These are phyloP conservation scores for Lasioglossum villosulum DNA, from an alignment of 2,888 invertebrate genomes.

Conservation along the genomic window DNA sequence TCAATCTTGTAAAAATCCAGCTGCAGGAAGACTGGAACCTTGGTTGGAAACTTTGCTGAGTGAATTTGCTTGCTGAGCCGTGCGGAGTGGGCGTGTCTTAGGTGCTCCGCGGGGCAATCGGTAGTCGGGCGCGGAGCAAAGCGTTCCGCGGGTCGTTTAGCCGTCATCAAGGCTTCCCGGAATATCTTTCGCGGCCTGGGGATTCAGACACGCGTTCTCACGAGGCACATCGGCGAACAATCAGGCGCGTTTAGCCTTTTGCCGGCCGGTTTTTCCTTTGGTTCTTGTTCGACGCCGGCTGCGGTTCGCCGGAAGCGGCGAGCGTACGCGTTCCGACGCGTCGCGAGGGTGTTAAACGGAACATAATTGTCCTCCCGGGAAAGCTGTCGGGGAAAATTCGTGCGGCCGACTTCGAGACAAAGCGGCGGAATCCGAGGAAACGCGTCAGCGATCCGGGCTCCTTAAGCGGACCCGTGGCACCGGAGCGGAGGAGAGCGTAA, in stretches of 20 bases:
- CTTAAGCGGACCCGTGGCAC: not conserved
- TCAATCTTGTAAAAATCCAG: not conserved
- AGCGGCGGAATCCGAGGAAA: slow-evolving; percentile 42
- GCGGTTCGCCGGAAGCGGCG: not conserved
- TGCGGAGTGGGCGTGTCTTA: not conserved
- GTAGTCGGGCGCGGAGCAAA: not conserved
- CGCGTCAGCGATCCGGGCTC: slow-evolving; percentile 20
- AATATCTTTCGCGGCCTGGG: slow-evolving; percentile 5
- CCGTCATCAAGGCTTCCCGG: slow-evolving; percentile 38
- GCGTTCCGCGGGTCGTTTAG: slow-evolving; percentile 27
- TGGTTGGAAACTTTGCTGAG: not conserved
- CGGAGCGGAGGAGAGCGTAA: slow-evolving; percentile 27
- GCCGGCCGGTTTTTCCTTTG: slow-evolving; percentile 7
- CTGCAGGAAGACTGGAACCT: not conserved
- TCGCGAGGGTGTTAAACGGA: slow-evolving; percentile 49
- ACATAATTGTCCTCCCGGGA: slow-evolving; percentile 42
- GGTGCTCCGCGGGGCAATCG: not conserved
- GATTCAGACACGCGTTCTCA: slow-evolving; percentile 38
- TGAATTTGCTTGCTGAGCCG: not conserved
- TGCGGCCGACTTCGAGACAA: slow-evolving; percentile 40
- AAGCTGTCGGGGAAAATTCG: slow-evolving; percentile 43
- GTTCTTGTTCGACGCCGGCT: not conserved
- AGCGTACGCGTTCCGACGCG: slow-evolving; percentile 15
- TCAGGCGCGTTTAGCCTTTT: slow-evolving; percentile 35
- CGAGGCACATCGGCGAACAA: slow-evolving; percentile 29